Percentiles rank a stretch among this genome's conserved stretches.
Evolutionary conservation across 2,888 invertebrate genomes (phyloP).

Genomic region (Drosophila affinis): DNA sequence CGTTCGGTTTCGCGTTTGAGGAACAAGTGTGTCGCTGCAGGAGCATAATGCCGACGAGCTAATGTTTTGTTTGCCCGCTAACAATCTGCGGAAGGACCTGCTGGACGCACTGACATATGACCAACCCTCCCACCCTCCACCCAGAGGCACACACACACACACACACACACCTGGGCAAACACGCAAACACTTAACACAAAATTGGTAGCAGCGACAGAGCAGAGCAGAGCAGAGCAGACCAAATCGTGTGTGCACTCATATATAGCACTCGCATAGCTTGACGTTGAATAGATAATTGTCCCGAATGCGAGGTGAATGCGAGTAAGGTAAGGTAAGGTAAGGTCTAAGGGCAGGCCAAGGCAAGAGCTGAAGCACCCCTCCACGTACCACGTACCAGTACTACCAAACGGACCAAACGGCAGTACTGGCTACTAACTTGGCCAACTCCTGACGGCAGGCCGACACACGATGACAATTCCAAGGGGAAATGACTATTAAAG

Average conservation of each 20-base stretch:
- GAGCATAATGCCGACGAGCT: slow-evolving; percentile 68
- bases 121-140: slow-evolving; percentile 47
- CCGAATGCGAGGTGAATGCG: slow-evolving; percentile 62
- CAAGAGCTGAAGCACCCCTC: slow-evolving; percentile 40
- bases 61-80: slow-evolving; percentile 78
- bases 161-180: slow-evolving; percentile 48
- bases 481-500: slow-evolving; percentile 74
- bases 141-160: slow-evolving; percentile 16
- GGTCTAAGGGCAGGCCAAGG: slow-evolving; percentile 16
- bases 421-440: slow-evolving; percentile 26
- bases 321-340: neutral
- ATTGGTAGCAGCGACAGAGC: slow-evolving; percentile 57
- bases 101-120: slow-evolving; percentile 74
- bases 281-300: slow-evolving; percentile 81
- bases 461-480: slow-evolving; percentile 63
- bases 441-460: slow-evolving; percentile 48
- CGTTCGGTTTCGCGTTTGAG: slow-evolving; percentile 74
- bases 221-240: slow-evolving; percentile 24
- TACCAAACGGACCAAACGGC: no score
- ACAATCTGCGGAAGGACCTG: slow-evolving; percentile 78
- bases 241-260: slow-evolving; percentile 80
- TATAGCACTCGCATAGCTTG: slow-evolving; percentile 60
- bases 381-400: no score
- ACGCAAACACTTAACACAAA: slow-evolving; percentile 78
- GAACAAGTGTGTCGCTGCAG: slow-evolving; percentile 72